A percentile compares a stretch with the other conserved stretches of the same genome.
These are phyloP conservation scores for Tinamus guttatus DNA, from an alignment of 2,113 vertebrate species.

Conservation along the genomic window DNA sequence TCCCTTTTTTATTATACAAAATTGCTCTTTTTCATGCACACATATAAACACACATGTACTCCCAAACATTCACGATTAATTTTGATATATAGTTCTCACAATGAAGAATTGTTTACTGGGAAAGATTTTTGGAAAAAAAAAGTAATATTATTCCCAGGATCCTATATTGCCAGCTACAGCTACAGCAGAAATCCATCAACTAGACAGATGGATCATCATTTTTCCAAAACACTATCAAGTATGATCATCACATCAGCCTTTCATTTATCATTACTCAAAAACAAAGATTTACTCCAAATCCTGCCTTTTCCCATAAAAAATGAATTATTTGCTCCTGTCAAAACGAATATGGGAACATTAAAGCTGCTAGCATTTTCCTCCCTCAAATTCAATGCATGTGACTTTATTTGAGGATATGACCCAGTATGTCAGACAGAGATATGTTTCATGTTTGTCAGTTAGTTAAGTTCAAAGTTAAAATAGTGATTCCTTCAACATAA, in stretches of 20 bases:
- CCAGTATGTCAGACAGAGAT: neutral
- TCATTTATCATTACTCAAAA: constrained; percentile 57
- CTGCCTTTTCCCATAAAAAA: constrained; percentile 53
- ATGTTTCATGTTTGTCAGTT: neutral
- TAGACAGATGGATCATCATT: constrained; percentile 3
- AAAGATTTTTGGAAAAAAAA: neutral
- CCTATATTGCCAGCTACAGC: neutral
- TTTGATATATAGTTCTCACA: neutral
- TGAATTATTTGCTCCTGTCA: constrained; percentile 3
- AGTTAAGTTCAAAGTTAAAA: neutral
- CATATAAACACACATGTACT: neutral
- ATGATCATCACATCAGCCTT: constrained; percentile 52
- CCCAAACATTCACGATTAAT: neutral
- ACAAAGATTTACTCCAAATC: constrained; percentile 38
- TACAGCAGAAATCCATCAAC: neutral
- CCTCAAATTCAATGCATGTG: neutral
- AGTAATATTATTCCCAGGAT: neutral
- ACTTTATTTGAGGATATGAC: neutral
- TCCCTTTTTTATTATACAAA: neutral
- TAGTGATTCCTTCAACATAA: neutral
- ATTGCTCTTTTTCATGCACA: neutral
- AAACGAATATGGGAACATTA: neutral
- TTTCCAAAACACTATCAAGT: constrained; percentile 33
- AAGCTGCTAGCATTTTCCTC: neutral
- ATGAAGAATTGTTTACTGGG: neutral